Conservation (phyloP, 1,140 invertebrate species). For the Hylaeus anthracinus region DNA sequence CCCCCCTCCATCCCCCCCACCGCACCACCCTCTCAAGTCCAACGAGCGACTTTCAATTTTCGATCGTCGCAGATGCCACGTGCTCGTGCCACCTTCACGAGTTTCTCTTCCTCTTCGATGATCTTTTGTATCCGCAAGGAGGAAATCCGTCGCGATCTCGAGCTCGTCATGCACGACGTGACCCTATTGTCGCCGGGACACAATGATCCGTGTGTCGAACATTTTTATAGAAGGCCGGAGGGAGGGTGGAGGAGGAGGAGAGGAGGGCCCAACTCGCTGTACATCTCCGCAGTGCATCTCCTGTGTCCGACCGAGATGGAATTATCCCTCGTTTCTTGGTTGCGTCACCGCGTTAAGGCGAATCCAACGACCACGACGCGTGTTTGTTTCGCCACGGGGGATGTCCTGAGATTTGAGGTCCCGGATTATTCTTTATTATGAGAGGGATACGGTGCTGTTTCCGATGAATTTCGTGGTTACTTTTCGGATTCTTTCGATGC, state of each 20-base stretch:
- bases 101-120: slow-evolving; percentile 34
- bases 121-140: slow-evolving; percentile 35
- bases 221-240: too few species aligned
- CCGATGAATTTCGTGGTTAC: too few species aligned
- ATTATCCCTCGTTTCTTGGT: neutral
- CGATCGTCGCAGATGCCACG: slow-evolving; percentile 62
- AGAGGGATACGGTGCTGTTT: too few species aligned
- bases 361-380: neutral
- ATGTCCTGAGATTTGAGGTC: too few species aligned
- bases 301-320: neutral
- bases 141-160: slow-evolving; percentile 49
- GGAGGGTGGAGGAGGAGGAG: too few species aligned
- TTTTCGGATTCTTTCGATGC: too few species aligned
- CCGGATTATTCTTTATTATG: too few species aligned
- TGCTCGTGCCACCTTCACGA: slow-evolving; percentile 17
- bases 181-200: slow-evolving; percentile 19
- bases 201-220: slow-evolving; percentile 20
- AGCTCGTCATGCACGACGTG: slow-evolving; percentile 39
- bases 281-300: too few species aligned
- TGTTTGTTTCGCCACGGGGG: neutral
- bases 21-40: too few species aligned
- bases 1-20: neutral
- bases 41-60: slow-evolving; percentile 45
- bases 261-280: too few species aligned
- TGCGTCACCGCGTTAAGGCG: neutral